phyloP scores from a whole-genome alignment of 2,888 invertebrate species.

The Drosophila yooni region DNA sequence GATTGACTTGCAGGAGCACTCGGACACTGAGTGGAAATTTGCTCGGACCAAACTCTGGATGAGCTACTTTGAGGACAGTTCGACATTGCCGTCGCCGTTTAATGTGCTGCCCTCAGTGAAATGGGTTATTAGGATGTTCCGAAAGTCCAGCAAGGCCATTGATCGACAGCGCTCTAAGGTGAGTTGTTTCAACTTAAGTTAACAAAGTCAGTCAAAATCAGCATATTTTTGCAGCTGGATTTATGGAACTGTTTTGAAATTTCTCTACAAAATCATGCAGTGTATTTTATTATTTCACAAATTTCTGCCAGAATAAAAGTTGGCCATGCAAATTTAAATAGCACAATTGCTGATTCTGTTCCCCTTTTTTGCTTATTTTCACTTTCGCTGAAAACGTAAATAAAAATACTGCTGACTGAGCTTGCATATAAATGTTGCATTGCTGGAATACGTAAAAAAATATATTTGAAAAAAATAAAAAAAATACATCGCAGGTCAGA shows the following conservation, averaged over 20 bases:
- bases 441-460: not conserved
- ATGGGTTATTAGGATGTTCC: constrained; percentile 88
- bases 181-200: not conserved
- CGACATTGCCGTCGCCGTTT: constrained; percentile 96
- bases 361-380: not conserved
- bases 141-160: constrained; percentile 86
- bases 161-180: constrained; percentile 84
- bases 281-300: not conserved
- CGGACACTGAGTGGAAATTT: constrained; percentile 98
- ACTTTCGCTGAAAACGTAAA: not conserved
- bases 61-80: constrained; percentile 96
- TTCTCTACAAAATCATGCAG: not conserved
- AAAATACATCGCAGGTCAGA: not conserved
- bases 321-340: not conserved
- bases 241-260: not conserved
- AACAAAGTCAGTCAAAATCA: not conserved
- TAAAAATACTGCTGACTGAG: not conserved
- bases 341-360: not conserved
- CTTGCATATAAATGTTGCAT: not conserved
- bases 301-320: not conserved
- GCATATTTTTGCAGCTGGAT: not conserved
- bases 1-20: constrained; percentile 89
- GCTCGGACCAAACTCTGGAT: constrained; percentile 97
- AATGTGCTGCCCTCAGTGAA: constrained; percentile 96
- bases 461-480: not conserved